Base-by-base conservation (phyloP, 1,140 invertebrate genomes). In the Drosophila lowei region DNA sequence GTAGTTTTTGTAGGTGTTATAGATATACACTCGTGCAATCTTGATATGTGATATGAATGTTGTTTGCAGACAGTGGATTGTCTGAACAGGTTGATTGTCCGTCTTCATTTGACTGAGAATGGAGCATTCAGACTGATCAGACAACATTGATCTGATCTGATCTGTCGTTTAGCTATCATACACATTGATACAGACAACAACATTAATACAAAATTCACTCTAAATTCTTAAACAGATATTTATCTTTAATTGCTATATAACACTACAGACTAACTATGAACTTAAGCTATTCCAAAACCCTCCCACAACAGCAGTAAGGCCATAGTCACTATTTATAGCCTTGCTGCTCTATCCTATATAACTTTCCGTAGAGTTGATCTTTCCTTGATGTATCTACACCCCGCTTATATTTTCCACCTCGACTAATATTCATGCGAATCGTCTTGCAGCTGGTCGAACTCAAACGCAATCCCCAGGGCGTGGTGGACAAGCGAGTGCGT, bases 391-490 rank as follows among this genome's bases (percentile, higher is more conserved):
- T 61, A 21, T 18, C 43, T 18, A 15, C 30, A 3, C 9, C 18
- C 1, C 2, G 18, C 1, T 5, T 4, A 6, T 15, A 6, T 13
- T 9, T 5, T 8, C 18, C 2, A 11, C 28, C 16, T 38, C 23
- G 58, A 59, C 52, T 57, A 42, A 68, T 66, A 38, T 5, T 43
- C 44, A 23, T 46, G 44, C 49, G 49, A 21, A 53, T 54, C 42
- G 21, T 9, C 25, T 92, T 92, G 8, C 92, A 98, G 97, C 92
- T 98, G 21, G 94, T 98, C 72, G 97, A 98, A 92, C 93, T 98
- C 23, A 95, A 96, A 74, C 93, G 97, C 67, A 98, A 98, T 93
- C 97, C 97, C 2, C 95, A 95, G 77, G 96, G 96, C 2, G 94
- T 94, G 5, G 95, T 96, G 47, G 96, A 97, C 84, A 96, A 96